These are phyloP conservation scores for Lottia gigantea DNA, from an alignment of 2,888 invertebrate genomes.

Conservation along the genomic window DNA sequence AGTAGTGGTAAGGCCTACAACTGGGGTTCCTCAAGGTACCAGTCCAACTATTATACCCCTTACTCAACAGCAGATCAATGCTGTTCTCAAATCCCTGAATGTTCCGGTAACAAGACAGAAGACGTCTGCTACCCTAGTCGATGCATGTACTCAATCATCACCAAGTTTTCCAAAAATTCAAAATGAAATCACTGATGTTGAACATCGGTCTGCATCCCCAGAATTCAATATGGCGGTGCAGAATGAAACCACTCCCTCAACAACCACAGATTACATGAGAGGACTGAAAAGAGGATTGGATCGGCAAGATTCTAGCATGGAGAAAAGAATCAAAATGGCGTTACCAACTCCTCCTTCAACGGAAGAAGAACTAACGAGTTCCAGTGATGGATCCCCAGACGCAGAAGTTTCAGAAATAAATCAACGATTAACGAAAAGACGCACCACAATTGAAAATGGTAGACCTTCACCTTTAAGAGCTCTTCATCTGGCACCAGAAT, in stretches of 20 bases:
- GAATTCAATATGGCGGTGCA: conserved; percentile 27
- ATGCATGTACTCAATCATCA: conserved; percentile 39
- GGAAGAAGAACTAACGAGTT: conserved; percentile 29
- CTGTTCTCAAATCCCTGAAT: conserved; percentile 52
- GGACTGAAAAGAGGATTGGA: conserved; percentile 30
- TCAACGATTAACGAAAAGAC: conserved; percentile 26
- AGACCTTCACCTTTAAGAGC: conserved; percentile 46
- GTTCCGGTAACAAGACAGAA: conserved; percentile 43
- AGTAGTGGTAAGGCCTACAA: conserved; percentile 24
- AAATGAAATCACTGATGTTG: conserved; percentile 9
- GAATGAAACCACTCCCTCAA: conserved; percentile 31
- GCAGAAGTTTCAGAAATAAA: conserved; percentile 24
- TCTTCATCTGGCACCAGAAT: conserved; percentile 50
- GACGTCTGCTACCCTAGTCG: conserved; percentile 27
- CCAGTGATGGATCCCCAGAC: conserved; percentile 25
- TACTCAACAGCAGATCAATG: conserved; percentile 53
- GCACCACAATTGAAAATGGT: conserved; percentile 19
- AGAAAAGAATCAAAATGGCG: conserved; percentile 46
- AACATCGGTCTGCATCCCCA: conserved; percentile 25
- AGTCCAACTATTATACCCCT: conserved; percentile 45
- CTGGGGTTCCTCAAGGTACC: conserved; percentile 34
- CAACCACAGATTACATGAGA: conserved; percentile 23
- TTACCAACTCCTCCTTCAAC: conserved; percentile 45
- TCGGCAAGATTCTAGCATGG: conserved; percentile 28
- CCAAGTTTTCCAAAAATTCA: conserved; percentile 20